Evolutionary conservation across 2,888 invertebrate genomes (phyloP), one percentile per base, ranked within the genome.

Genomic region (Trissoscelio sp.): DNA sequence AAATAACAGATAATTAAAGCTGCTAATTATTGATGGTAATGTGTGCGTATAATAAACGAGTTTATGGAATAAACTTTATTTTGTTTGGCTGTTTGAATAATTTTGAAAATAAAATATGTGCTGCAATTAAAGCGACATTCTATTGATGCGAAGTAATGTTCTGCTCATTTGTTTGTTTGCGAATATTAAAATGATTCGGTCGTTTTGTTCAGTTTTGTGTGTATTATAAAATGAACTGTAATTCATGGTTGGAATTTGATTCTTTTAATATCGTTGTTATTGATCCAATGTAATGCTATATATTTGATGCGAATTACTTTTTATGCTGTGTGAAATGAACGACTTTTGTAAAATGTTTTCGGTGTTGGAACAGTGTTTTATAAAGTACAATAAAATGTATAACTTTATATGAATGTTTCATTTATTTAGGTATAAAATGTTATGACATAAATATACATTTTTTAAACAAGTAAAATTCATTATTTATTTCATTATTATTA

Each of bases 231-330:
- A 9, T 18, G 20, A 18, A 46, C 3, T 18, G 46, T 18, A 20
- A 20, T 46, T 46, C 20, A 18, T 20, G 20, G 7, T 3, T 55
- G 12, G 39, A 39, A 12, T 12, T 16, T 55, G 28, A 55, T 55
- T 55, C 12, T 34, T 55, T 31, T 16, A 55, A 34, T 9, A 31
- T 7, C 11, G 55, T 18, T 34, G 55, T 55, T 55, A 55, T 55
- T 34, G 55, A 55, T 55, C 18, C 14, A 55, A 4, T 34, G 11
- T 31, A 31, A 53, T 53, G 14, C 12, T 51, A 28, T 14, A 39
- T 39, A 14, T 2, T 51, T 48, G 9, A 5, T 20, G 4, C 16
- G 20, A 22, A 20, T 20, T 48, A 22, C 7, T 20, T 48, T 48
- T 48, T 22, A 20, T 34, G 9, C 11, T 24, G 24, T 24, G 24